Conservation (phyloP, 2,888 invertebrate genomes). For the Baccha elongata region DNA sequence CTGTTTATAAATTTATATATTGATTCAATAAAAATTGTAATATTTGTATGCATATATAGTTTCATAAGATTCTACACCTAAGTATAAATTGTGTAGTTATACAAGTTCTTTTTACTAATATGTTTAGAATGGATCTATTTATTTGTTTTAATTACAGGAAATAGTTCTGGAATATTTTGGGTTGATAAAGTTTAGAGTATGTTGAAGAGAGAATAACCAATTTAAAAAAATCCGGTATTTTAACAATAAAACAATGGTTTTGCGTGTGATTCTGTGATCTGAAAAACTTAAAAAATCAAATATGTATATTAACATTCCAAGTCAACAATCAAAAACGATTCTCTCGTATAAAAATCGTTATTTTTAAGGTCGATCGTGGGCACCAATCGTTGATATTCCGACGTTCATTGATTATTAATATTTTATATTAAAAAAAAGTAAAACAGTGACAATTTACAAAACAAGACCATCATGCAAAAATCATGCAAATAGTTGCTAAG, state of each 20-base stretch:
- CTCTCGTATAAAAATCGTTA: too few relatives aligned
- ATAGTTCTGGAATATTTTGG: constrained; percentile 62
- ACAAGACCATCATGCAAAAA: too few relatives aligned
- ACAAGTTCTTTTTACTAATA: constrained; percentile 37
- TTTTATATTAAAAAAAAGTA: too few relatives aligned
- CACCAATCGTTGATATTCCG: too few relatives aligned
- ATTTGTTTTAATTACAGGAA: constrained; percentile 47
- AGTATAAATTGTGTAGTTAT: constrained; percentile 37
- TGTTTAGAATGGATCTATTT: constrained; percentile 31
- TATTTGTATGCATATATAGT: constrained; percentile 29
- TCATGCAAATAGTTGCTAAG: too few relatives aligned
- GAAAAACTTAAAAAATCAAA: too few relatives aligned
- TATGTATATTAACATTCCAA: too few relatives aligned
- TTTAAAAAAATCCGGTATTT: constrained; percentile 5
- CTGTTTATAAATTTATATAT: constrained; percentile 6
- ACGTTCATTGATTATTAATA: too few relatives aligned
- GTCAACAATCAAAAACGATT: too few relatives aligned
- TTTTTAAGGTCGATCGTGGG: too few relatives aligned
- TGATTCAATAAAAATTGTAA: constrained; percentile 8
- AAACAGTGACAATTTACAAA: too few relatives aligned
- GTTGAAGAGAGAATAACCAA: constrained; percentile 19
- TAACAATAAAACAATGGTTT: not conserved
- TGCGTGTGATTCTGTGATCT: too few relatives aligned
- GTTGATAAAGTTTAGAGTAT: constrained; percentile 48
- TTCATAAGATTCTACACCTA: constrained; percentile 66